These are phyloP conservation scores for Leucopsar rothschildi DNA, from an alignment of 2,113 vertebrate genomes.

Conservation along the genomic window DNA sequence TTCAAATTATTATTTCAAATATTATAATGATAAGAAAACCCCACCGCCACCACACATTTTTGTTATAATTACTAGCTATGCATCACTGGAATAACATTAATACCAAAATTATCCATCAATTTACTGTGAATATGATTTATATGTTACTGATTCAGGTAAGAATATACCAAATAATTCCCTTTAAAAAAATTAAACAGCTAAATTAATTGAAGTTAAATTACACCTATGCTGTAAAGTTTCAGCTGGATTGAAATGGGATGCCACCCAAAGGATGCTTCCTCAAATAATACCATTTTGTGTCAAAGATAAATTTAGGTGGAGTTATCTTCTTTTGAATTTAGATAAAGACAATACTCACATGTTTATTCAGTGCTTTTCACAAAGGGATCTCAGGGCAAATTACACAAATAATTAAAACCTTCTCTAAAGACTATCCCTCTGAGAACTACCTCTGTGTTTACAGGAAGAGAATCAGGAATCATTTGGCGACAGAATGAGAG, in stretches of 20 bases:
- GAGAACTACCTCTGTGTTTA: not conserved
- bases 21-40: not conserved
- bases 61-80: conserved; percentile 19
- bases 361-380: not conserved
- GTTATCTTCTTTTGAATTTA: not conserved
- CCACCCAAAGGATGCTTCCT: not conserved
- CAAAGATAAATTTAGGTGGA: not conserved
- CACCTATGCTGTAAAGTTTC: not conserved
- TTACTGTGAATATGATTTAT: conserved; percentile 1
- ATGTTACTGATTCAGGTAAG: conserved; percentile 31
- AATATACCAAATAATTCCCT: conserved; percentile 27
- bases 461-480: not conserved
- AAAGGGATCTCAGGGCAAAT: not conserved
- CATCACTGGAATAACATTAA: conserved; percentile 12
- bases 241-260: not conserved
- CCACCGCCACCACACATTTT: not conserved
- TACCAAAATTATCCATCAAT: conserved; percentile 31
- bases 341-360: not conserved
- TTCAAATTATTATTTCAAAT: not conserved
- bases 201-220: conserved; percentile 50
- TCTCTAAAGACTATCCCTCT: not conserved
- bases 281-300: not conserved
- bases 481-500: not conserved
- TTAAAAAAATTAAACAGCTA: conserved; percentile 5
- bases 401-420: conserved; percentile 8